Base-by-base conservation (phyloP, 2,797 vertebrate genomes). In the Artibeus lituratus region DNA sequence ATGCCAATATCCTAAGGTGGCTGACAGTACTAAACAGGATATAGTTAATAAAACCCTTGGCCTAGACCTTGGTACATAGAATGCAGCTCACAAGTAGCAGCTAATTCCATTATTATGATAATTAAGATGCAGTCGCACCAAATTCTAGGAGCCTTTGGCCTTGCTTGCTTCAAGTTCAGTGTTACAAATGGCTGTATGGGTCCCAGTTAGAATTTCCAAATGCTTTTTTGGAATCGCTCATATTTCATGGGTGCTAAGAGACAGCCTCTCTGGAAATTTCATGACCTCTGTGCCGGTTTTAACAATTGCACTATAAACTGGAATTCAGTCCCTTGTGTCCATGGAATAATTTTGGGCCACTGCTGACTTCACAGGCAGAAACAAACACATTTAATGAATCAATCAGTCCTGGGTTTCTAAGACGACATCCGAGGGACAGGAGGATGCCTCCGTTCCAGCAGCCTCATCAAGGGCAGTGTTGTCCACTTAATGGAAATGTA, bases 401-500 rank as follows among this genome's bases (percentile, higher is more conserved):
- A 85, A 82, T 83, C 59, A 55, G 70, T 42, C 11, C 39, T 96
- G 3, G 32, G 32, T 92, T 93, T 92, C 70, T 78, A 82, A 55
- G 65, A 51, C 49, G 39, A 26, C 11, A 78, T 84, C 86, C 94
- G 89, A 90, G 83, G 76, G 78, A 47, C 39, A 57, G 10, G 10
- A 69, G 24, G 26, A 44, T 10, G 7, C 70, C 82, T 72, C 77
- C 32, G 44, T 87, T 84, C 67, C 62, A 90, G 62, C 91, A 92
- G 47, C 14, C 35, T 87, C 73, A 59, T 49, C 94, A 87, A 94
- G 88, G 87, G 67, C n/a, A 55, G 53, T 76, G 32, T 65, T 91
- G 85, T 95, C 90, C 86, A 81, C 70, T 92, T 96, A 96, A 85
- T 90, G 74, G 92, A 65, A 89, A 87, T 70, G 26, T 96, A 96